Base-by-base conservation (phyloP, 2,797 vertebrate species). In the Cirrhinus molitorella region DNA sequence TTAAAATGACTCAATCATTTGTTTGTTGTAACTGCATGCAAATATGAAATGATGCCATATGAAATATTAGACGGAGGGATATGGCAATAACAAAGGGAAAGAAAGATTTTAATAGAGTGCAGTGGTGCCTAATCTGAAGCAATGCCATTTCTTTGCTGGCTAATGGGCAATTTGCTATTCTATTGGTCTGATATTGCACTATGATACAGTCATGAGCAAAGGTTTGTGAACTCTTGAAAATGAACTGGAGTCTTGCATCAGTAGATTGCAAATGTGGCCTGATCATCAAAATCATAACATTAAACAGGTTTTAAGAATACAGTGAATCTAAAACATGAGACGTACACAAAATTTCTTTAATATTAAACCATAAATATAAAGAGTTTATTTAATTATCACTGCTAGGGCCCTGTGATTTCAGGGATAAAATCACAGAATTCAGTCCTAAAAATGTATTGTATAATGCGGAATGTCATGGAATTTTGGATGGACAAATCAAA, bases 131-230 rank as follows among this genome's bases (percentile, higher is more conserved):
- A 43, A 68, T 68, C 49, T 53, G 23, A 70, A 70, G 65, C 78
- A 70, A 6, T 45, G 28, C 4, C 11, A 43, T 70, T 28, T 68
- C 57, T 80, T 80, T 28, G n/a, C 45, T 55, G 51, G 37, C 67
- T 80, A 80, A 80, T 80, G 79, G 67, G 66, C 37, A 47, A 31
- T 59, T 59, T 71, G 79, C 12, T 47, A 70, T 80, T 80, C 51
- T 80, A 61, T 57, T 71, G 79, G 67, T 14, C 51, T 28, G 34
- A 70, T 68, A 68, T 40, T 59, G 21, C 63, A 25, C 34, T 79
- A 57, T 80, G 49, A 43, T 68, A 55, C 49, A 40, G 78, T 55
- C n/a, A 57, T 9, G 16, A 80, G 11, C 34, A 55, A 13, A 80
- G 34, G 34, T 55, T 80, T 70, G 78, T 43, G 34, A 55, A 55